phyloP scores from a whole-genome alignment of 1,140 invertebrate species.

The Pogonomyrmex barbatus region DNA sequence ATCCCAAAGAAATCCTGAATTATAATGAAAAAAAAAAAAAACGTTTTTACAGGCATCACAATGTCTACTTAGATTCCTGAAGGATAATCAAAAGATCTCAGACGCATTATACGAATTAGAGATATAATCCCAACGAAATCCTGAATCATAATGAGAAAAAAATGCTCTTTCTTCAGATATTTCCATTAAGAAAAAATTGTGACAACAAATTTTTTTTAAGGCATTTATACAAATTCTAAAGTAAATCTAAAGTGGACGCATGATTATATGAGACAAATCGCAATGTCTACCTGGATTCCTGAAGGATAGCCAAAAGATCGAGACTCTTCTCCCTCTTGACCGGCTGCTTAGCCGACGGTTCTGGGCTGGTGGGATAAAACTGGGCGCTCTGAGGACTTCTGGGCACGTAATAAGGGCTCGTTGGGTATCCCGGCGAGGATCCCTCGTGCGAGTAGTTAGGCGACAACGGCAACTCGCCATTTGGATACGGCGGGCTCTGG shows the following conservation, averaged over 20 bases:
- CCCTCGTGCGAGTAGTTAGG: conserved; percentile 87
- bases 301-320: conserved; percentile 85
- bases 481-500: conserved; percentile 87
- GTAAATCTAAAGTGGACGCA: not conserved
- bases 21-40: no score
- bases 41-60: no score
- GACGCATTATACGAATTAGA: not conserved
- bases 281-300: conserved; percentile 83
- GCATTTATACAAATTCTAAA: not conserved
- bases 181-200: not conserved
- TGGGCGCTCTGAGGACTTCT: conserved; percentile 85
- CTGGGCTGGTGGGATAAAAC: conserved; percentile 86
- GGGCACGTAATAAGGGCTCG: conserved; percentile 87
- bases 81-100: no score
- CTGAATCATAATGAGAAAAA: not conserved
- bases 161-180: not conserved
- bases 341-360: conserved; percentile 81
- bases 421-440: conserved; percentile 87
- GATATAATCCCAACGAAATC: not conserved
- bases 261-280: not conserved
- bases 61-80: no score
- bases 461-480: conserved; percentile 86
- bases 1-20: no score
- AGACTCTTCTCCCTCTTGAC: conserved; percentile 86
- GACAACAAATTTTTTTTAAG: not conserved